Evolutionary conservation across 2,797 vertebrate species (phyloP).

Genomic region (Helicolenus hilgendorfi): DNA sequence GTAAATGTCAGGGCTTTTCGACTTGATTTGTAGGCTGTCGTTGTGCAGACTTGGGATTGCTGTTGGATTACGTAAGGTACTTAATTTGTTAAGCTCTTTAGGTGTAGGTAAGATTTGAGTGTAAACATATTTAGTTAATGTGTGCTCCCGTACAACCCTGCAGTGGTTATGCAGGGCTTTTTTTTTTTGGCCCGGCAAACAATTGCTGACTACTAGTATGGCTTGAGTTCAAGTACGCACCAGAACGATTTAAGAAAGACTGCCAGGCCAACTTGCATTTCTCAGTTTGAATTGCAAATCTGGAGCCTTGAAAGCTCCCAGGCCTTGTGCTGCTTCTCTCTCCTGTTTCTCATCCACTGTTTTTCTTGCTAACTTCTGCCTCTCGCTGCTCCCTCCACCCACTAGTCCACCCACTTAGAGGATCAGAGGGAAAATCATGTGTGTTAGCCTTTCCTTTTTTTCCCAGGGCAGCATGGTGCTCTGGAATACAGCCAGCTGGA

Average conservation of each 20-base stretch:
- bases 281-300: conserved; percentile 76
- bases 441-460: conserved; percentile 68
- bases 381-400: conserved; percentile 64
- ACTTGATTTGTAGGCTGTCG: conserved; percentile 38
- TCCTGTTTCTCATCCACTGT: conserved; percentile 64
- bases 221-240: conserved; percentile 63
- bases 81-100: conserved; percentile 62
- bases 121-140: conserved; percentile 45
- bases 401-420: conserved; percentile 76
- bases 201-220: conserved; percentile 69
- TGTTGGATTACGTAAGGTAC: conserved; percentile 37
- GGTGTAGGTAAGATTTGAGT: conserved; percentile 31
- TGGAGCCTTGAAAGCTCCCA: conserved; percentile 48
- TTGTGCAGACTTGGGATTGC: background rate
- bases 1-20: conserved; percentile 59
- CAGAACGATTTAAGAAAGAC: conserved; percentile 66
- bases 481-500: conserved; percentile 76
- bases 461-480: conserved; percentile 72
- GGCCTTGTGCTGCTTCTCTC: conserved; percentile 34
- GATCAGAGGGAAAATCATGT: conserved; percentile 84
- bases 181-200: conserved; percentile 42
- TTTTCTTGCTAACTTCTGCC: conserved; percentile 69
- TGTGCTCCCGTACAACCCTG: conserved; percentile 8
- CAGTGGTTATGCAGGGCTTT: conserved; percentile 30
- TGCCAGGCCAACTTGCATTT: conserved; percentile 62